A percentile compares a stretch with the other conserved stretches of the same genome.
These are phyloP conservation scores for Dendrolimus punctatus DNA, from an alignment of 1,140 invertebrate species.

Conservation along the genomic window DNA sequence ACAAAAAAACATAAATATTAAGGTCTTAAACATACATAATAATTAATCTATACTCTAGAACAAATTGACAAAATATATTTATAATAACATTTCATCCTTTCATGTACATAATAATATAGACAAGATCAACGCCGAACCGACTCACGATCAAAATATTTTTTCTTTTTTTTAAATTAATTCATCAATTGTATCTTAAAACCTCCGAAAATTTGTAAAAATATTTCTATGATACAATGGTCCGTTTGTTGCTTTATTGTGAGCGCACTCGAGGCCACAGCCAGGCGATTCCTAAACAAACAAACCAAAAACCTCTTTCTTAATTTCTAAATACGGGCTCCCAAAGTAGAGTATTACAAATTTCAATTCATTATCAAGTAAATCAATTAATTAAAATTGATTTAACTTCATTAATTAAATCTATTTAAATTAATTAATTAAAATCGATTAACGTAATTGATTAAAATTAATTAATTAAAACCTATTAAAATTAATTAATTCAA, in stretches of 20 bases:
- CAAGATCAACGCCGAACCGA: slow-evolving; percentile 36
- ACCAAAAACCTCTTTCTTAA: no score
- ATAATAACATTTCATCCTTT: slow-evolving; percentile 20
- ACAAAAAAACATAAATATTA: slow-evolving; percentile 45
- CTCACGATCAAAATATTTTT: slow-evolving; percentile 35
- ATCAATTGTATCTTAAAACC: slow-evolving; percentile 16
- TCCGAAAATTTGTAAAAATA: slow-evolving; percentile 59
- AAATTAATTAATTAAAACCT: no score
- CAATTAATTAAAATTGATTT: no score
- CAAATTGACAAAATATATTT: slow-evolving; percentile 66
- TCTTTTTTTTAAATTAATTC: slow-evolving; percentile 28
- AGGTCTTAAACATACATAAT: slow-evolving; percentile 34
- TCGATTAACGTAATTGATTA: no score
- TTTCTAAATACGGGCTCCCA: no score
- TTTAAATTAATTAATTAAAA: no score
- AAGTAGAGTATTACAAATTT: no score
- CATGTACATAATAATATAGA: slow-evolving; percentile 47
- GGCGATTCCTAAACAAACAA: no score
- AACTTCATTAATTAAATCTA: no score
- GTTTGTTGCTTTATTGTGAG: slow-evolving; percentile 54
- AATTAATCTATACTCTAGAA: slow-evolving; percentile 47
- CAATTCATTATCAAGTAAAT: no score
- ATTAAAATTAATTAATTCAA: no score
- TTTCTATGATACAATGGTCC: slow-evolving; percentile 60
- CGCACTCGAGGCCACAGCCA: slow-evolving; percentile 3